These are phyloP conservation scores for Matsumurasca onukii DNA, from an alignment of 1,140 invertebrate genomes.

Conservation along the genomic window DNA sequence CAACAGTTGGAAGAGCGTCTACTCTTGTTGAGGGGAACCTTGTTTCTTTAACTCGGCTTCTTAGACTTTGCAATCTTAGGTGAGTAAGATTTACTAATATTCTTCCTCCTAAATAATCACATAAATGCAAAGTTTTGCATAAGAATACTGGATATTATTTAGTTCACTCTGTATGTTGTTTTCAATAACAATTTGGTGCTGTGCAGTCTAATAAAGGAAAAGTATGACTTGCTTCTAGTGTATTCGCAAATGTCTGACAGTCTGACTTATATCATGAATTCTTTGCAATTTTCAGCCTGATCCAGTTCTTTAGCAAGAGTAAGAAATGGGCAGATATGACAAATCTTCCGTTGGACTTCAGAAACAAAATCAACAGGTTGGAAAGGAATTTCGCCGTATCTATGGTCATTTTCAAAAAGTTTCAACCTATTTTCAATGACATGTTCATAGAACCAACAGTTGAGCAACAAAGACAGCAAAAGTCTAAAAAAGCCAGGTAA, in stretches of 20 bases:
- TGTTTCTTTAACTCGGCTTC: slow-evolving; percentile 85
- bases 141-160: background rate
- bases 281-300: slow-evolving; percentile 63
- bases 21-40: slow-evolving; percentile 83
- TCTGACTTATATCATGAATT: background rate
- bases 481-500: slow-evolving; percentile 71
- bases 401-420: slow-evolving; percentile 92
- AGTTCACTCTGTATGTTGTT: background rate
- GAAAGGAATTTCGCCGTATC: slow-evolving; percentile 95
- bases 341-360: slow-evolving; percentile 79
- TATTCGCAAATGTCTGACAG: background rate
- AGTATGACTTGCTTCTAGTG: background rate
- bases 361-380: slow-evolving; percentile 80
- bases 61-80: slow-evolving; percentile 88
- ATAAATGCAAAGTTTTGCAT: background rate
- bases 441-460: slow-evolving; percentile 71
- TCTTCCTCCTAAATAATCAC: background rate
- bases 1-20: slow-evolving; percentile 70
- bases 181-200: background rate
- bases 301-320: slow-evolving; percentile 95
- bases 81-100: slow-evolving; percentile 48
- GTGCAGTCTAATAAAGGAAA: background rate
- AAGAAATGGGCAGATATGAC: slow-evolving; percentile 96
- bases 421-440: slow-evolving; percentile 82
- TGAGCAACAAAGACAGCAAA: slow-evolving; percentile 58